Percentiles rank a stretch among this genome's conserved stretches.
phyloP scores from a whole-genome alignment of 2,888 invertebrate genomes.

The Mimas tiliae region DNA sequence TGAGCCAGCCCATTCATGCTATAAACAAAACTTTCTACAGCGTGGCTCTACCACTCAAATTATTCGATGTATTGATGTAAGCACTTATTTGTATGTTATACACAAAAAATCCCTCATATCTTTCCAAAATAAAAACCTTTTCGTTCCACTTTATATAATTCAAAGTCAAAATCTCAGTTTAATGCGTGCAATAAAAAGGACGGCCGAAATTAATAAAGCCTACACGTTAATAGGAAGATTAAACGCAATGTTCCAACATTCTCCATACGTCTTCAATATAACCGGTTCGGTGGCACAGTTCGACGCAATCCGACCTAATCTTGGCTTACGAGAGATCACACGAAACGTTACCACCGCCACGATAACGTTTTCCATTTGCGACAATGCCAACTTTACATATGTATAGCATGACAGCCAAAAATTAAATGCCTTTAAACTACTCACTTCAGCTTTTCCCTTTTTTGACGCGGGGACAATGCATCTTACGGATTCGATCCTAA shows the following conservation, averaged over 20 bases:
- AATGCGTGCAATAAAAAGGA: constrained; percentile 27
- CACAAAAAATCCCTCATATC: not conserved
- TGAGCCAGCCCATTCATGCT: no score
- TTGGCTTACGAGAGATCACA: constrained; percentile 73
- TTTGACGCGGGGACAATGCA: not conserved
- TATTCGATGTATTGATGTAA: no score
- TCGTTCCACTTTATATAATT: not conserved
- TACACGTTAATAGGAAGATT: constrained; percentile 51
- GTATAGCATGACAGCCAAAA: not conserved
- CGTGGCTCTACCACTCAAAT: no score
- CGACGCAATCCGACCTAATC: constrained; percentile 72
- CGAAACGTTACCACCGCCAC: constrained; percentile 66
- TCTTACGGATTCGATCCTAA: no score
- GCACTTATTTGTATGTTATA: not conserved
- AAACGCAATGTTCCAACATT: constrained; percentile 46
- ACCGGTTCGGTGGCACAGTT: constrained; percentile 54
- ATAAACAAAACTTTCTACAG: no score
- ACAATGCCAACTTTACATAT: constrained; percentile 37
- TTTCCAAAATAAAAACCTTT: not conserved
- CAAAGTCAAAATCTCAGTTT: constrained; percentile 18
- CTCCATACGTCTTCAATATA: constrained; percentile 55
- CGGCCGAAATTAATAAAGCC: constrained; percentile 41
- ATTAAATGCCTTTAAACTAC: constrained; percentile 16
- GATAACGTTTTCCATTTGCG: constrained; percentile 65
- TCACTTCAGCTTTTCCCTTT: not conserved